Conservation (phyloP, 2,797 vertebrate species). For the Xiphorhynchus erythropygius region DNA sequence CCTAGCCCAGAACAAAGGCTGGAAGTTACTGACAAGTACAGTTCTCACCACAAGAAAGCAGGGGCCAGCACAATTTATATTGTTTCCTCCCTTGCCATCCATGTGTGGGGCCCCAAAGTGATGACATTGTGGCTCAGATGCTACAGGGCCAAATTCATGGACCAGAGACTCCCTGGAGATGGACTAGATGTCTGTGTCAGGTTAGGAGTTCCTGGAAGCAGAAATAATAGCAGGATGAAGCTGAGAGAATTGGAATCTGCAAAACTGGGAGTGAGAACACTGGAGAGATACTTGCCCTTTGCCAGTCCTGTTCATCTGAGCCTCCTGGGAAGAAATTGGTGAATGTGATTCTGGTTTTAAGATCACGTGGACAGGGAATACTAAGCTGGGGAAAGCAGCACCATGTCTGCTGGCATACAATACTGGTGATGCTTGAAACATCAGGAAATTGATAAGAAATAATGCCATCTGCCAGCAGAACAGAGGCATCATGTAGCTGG, state of each 20-base stretch:
- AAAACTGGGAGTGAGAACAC: not conserved
- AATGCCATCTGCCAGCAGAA: not conserved
- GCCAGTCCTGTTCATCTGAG: not conserved
- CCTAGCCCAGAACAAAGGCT: constrained; percentile 16
- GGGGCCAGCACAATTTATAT: not conserved
- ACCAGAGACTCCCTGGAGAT: not conserved
- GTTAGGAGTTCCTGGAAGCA: not conserved
- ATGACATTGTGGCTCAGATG: not conserved
- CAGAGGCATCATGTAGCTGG: not conserved
- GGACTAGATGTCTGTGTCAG: not conserved
- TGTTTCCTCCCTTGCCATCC: constrained; percentile 2
- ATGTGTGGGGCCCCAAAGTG: constrained; percentile 17
- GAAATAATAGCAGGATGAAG: not conserved
- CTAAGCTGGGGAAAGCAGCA: not conserved
- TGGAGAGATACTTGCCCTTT: not conserved
- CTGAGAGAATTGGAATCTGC: not conserved
- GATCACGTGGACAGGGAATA: not conserved
- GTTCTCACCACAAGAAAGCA: constrained; percentile 46
- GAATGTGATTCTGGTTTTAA: not conserved
- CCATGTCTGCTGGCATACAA: not conserved
- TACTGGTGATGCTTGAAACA: not conserved
- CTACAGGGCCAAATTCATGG: not conserved
- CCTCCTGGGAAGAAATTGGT: not conserved
- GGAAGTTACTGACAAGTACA: constrained; percentile 26
- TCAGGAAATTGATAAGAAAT: not conserved